Evolutionary conservation across 1,140 invertebrate species (phyloP).

Genomic region (Bombus cullumanus): DNA sequence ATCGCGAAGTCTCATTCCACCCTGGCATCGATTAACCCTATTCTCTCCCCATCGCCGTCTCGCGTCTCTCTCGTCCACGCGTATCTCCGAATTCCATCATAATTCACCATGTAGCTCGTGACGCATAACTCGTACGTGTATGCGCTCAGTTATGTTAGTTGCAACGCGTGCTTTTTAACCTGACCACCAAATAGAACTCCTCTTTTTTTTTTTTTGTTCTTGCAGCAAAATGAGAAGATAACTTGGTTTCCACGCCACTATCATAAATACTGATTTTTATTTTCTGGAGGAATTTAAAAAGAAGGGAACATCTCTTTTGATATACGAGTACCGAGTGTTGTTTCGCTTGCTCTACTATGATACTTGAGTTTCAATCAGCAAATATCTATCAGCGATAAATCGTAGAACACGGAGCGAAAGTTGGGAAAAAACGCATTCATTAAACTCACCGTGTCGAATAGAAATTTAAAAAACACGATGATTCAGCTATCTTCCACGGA

Average conservation of each 20-base stretch:
- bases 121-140: conserved; percentile 13
- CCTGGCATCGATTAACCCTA: conserved; percentile 55
- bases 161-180: not conserved
- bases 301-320: no score
- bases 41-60: conserved; percentile 3
- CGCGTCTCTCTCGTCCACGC: not conserved
- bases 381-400: not conserved
- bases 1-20: conserved; percentile 33
- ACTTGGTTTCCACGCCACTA: not conserved
- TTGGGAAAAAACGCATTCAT: not conserved
- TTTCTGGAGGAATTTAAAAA: not conserved
- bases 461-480: conserved; percentile 21
- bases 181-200: not conserved
- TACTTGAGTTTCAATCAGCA: not conserved
- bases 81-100: conserved; percentile 29
- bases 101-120: conserved; percentile 23
- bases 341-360: not conserved
- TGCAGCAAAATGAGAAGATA: not conserved
- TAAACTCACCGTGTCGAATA: not conserved
- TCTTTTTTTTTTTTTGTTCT: no score
- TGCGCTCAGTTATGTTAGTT: not conserved
- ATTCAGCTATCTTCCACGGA: not conserved
- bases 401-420: not conserved
- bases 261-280: not conserved
- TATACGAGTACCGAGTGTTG: no score